Conservation (phyloP, 2,797 vertebrate genomes). For the Threskiornis aethiopicus region DNA sequence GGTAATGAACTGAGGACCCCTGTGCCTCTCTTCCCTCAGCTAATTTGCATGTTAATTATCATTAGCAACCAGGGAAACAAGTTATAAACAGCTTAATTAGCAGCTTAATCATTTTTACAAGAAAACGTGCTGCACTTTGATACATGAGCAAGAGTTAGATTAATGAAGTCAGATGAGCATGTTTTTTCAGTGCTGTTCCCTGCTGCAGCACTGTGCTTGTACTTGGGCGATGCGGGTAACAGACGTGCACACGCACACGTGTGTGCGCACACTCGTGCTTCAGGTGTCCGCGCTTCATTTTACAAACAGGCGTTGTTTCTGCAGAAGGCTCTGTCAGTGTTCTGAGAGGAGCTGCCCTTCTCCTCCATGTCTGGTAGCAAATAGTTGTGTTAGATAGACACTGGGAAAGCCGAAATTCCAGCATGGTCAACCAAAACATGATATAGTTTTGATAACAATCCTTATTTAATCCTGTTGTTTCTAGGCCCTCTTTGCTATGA, state of each 20-base stretch:
- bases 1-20: constrained; percentile 86
- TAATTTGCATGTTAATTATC: constrained; percentile 99
- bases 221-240: neutral
- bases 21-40: constrained; percentile 82
- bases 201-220: neutral
- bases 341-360: neutral
- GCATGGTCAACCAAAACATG: neutral
- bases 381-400: neutral
- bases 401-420: neutral
- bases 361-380: neutral
- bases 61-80: constrained; percentile 86
- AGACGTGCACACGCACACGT: accelerated
- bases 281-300: neutral
- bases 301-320: neutral
- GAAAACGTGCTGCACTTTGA: constrained; percentile 75
- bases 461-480: neutral
- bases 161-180: constrained; percentile 64
- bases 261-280: too few relatives aligned
- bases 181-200: neutral
- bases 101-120: constrained; percentile 86
- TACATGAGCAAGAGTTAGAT: constrained; percentile 69
- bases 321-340: neutral
- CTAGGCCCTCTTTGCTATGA: neutral
- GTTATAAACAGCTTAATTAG: constrained; percentile 88
- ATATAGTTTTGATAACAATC: neutral